Conservation (phyloP, 2,113 vertebrate species). For the Podiceps cristatus region DNA sequence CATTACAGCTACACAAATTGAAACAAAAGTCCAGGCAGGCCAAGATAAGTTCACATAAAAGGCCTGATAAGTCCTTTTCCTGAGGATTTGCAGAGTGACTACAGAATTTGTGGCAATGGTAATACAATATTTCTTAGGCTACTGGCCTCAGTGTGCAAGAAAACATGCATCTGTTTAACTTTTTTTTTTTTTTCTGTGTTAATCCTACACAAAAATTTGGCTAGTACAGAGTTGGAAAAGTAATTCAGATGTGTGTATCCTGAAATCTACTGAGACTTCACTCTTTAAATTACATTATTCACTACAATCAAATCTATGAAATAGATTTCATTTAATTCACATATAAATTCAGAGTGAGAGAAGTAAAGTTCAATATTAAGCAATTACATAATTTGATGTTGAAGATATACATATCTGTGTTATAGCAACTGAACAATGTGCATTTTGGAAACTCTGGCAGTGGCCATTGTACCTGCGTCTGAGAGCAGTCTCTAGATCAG, state of each 20-base stretch:
- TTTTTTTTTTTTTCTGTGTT: not conserved
- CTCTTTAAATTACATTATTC: not conserved
- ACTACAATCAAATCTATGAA: not conserved
- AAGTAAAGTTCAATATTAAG: not conserved
- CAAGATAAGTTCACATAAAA: not conserved
- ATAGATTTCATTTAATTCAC: not conserved
- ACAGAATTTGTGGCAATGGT: not conserved
- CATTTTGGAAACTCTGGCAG: not conserved
- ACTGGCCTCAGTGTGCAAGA: not conserved
- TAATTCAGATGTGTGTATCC: not conserved
- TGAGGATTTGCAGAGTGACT: not conserved
- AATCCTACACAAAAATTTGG: not conserved
- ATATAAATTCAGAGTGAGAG: not conserved
- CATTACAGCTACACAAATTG: not conserved
- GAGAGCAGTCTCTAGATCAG: not conserved
- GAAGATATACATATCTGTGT: not conserved
- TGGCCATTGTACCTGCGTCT: not conserved
- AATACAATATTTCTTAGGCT: not conserved
- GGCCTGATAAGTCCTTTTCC: not conserved
- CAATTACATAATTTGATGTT: not conserved
- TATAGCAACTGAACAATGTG: not conserved
- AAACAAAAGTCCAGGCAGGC: not conserved
- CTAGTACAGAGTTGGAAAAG: not conserved
- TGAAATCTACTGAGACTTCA: not conserved
- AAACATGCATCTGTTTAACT: not conserved